phyloP scores from a whole-genome alignment of 1,140 invertebrate genomes.

The Paramacrobiotus metropolitanus region DNA sequence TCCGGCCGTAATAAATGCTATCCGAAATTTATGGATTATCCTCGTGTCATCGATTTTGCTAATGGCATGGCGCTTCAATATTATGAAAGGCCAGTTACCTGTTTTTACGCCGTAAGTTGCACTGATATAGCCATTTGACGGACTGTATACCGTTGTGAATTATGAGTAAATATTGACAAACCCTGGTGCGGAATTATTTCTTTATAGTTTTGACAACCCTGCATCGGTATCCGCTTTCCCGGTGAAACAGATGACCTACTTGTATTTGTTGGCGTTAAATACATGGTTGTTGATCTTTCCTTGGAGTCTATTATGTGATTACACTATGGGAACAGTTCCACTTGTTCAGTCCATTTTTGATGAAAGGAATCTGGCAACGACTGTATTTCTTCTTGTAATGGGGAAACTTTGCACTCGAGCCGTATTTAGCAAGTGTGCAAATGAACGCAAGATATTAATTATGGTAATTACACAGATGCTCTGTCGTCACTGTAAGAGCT shows the following conservation, averaged over 20 bases:
- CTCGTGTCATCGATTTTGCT: background rate
- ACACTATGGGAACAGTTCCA: constrained; percentile 92
- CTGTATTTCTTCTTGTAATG: constrained; percentile 27
- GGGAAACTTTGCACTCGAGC: no score
- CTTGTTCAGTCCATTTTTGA: constrained; percentile 53
- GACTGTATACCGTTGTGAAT: no score
- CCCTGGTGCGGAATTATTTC: no score
- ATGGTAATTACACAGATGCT: no score
- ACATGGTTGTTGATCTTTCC: constrained; percentile 68
- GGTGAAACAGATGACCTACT: constrained; percentile 64
- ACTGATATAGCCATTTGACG: no score
- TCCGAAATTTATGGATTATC: background rate
- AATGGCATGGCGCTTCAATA: constrained; percentile 40
- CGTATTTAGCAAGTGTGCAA: no score
- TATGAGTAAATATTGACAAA: no score
- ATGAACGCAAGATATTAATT: no score
- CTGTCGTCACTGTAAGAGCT: no score
- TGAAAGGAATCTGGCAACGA: constrained; percentile 54
- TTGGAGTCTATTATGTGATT: constrained; percentile 76
- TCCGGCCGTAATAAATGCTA: background rate
- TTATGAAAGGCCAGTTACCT: constrained; percentile 85
- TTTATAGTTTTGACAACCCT: constrained; percentile 88
- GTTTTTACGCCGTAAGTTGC: constrained; percentile 74
- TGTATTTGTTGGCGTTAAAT: constrained; percentile 73
- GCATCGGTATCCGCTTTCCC: constrained; percentile 53